Base-by-base conservation (phyloP, 2,113 vertebrate genomes). In the Sisor rabdophorus region DNA sequence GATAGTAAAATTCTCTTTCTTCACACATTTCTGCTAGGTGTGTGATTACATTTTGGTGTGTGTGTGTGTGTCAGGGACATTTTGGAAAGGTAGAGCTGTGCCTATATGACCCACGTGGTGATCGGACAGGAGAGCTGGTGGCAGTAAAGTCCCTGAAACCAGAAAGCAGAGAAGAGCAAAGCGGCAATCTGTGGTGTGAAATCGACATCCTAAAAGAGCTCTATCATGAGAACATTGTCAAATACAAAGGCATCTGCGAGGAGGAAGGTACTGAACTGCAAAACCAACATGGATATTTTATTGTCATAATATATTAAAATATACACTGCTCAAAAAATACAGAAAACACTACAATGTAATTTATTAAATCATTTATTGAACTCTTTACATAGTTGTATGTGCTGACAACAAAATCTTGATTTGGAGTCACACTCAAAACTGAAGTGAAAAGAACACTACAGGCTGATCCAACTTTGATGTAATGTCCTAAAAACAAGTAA, bases 81-180 rank as follows among this genome's bases (percentile, higher is more conserved):
- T 99, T 98, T 55, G 97, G 97, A 22, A 98, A 95, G 84, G 97
- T 99, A 52, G 97, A 99, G 32, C 90, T 99, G 79, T 99, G 96
- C 84, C 93, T 93, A 0, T 99, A 99, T 0, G 97, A 99, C 76
- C 97, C 96, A 0, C 93, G 94, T 15, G 96, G 95, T 0, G 97
- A 99, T 87, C 93, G 93, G 44, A 99, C 97, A 0, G 97, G 97
- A 0, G 97, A 99, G 81, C 88, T 95, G 83, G 97, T 99, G 82
- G 97, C 97, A 0, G 97, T 99, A n/a, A 99, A 99, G 73, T 98
- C 95, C 0, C 89, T 99, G 11, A 99, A 99, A 85, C 95, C 95
- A 0, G 96, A 98, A 83, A 97, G 91, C 0, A 89, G 92, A 6
- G 94, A 95, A 48, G 95, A 96, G 81, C 95, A 97, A 86, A 94